Base-by-base conservation (phyloP, 1,140 invertebrate genomes). In the Leptinotarsa texana region DNA sequence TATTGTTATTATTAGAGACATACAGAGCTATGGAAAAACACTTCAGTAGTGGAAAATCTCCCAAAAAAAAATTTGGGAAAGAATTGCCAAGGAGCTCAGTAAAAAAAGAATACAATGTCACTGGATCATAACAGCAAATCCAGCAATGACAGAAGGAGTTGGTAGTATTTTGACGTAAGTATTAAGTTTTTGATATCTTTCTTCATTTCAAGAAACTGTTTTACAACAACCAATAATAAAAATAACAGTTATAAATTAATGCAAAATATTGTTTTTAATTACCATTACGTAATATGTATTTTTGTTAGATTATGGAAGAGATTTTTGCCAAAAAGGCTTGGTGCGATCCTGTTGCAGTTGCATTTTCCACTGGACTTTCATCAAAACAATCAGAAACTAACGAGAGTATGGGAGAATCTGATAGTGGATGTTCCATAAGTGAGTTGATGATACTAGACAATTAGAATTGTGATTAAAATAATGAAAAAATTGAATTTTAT, bases 61-160 rank as follows among this genome's bases (percentile, higher is more conserved):
- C 22, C 22, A 47, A 69, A 63, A 63, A 22, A 22, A 1, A n/a
- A n/a, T n/a, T n/a, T n/a, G n/a, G n/a, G n/a, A n/a, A n/a, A n/a
- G n/a, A n/a, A n/a, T n/a, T n/a, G n/a, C 66, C 62, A 69, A 68
- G 51, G 24, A 69, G 15, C 21, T 57, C 62, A 24, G 18, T n/a
- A n/a, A 21, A 74, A 74, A 69, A 18, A 69, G 27, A 49, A 33
- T n/a, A 74, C 42, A 42, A 69, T 74, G 73, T 68, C 3, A 74
- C 73, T 74, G 73, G 73, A 74, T 62, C 73, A 74, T 61, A 74
- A 74, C 24, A 74, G 49, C 49, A 74, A 69, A 69, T 74, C 73
- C 24, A 48, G 73, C 22, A 74, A 74, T 61, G 66, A 66, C 63
- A 57, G 48, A 69, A 69, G 65, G 66, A 69, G 24, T 48, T 74